Evolutionary conservation across 2,113 vertebrate species (phyloP), one percentile per base, ranked within the genome.

Genomic region (Willisornis vidua): DNA sequence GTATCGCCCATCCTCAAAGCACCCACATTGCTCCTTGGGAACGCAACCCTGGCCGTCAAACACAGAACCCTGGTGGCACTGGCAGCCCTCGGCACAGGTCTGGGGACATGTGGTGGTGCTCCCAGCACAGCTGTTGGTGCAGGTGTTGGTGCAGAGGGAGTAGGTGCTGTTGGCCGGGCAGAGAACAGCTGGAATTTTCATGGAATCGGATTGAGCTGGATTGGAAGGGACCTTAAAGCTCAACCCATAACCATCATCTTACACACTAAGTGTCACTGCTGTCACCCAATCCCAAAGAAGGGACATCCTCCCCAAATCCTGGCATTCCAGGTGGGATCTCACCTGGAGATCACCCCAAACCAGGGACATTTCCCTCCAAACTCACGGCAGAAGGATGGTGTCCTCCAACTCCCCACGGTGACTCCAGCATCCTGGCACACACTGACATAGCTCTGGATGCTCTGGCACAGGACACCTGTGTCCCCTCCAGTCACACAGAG

Each of bases 161-260:
- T 99, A 99, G 89, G 97, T 98, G 83, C 98, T 99, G 85, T 98
- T 97, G 37, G 95, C 46, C 0, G 98, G 98, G 37, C 98, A 99
- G 14, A 17, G 33, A 46, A 96, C 31, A 18, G 97, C 98, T 98
- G 95, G 12, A 89, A 55, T 78, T 78, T 87, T 78, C 48, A 89
- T 33, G 35, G 61, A 75, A 61, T 52, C 19, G 5, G 8, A 7
- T 2, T 33, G 55, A 70, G 6, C 5, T 19, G 72, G 24, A 43
- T 17, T 54, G 31, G 26, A 58, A 79, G 26, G 41, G 14, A 65
- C 51, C 45, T 62, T 11, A 48, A 72, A 63, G 19, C 57, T n/a
- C 41, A 78, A 39, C 55, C 57, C 48, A 48, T 62, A 55, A 67
- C 45, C 54, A 54, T 46, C 28, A 62, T 70, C 46, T n/a, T 28